A percentile compares a stretch with the other conserved stretches of the same genome.
phyloP scores from a whole-genome alignment of 2,113 vertebrate genomes.

The Rafetus swinhoei region DNA sequence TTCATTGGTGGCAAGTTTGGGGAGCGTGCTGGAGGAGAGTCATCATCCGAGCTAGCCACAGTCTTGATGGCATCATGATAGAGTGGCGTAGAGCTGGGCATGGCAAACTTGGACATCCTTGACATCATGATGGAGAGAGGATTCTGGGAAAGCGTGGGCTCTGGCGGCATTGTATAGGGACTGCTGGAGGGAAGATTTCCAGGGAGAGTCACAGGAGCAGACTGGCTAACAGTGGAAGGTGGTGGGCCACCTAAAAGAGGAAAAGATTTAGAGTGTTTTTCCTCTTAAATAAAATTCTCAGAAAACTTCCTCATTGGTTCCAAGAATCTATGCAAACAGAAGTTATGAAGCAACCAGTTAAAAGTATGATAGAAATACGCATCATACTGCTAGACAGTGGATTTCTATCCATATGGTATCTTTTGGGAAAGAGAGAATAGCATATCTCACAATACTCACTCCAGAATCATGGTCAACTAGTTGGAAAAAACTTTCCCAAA shows the following conservation, averaged over 20 bases:
- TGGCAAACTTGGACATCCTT: constrained; percentile 99
- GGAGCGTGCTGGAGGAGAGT: constrained; percentile 96
- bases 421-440: neutral
- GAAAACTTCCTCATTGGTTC: neutral
- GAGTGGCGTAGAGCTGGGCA: constrained; percentile 97
- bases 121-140: constrained; percentile 99
- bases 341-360: neutral
- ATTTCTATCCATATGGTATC: neutral
- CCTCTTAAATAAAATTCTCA: neutral
- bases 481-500: neutral
- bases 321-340: neutral
- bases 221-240: constrained; percentile 89
- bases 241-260: constrained; percentile 86
- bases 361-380: neutral
- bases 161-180: constrained; percentile 96
- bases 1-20: constrained; percentile 96
- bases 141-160: constrained; percentile 98
- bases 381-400: neutral
- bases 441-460: neutral
- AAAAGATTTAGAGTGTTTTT: neutral
- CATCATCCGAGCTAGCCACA: constrained; percentile 97
- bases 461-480: neutral
- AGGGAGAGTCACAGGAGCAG: constrained; percentile 84
- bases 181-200: constrained; percentile 93
- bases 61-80: constrained; percentile 99